A percentile compares a stretch with the other conserved stretches of the same genome.
phyloP scores from a whole-genome alignment of 2,888 invertebrate genomes.

The Chalcosyrphus nemorum region DNA sequence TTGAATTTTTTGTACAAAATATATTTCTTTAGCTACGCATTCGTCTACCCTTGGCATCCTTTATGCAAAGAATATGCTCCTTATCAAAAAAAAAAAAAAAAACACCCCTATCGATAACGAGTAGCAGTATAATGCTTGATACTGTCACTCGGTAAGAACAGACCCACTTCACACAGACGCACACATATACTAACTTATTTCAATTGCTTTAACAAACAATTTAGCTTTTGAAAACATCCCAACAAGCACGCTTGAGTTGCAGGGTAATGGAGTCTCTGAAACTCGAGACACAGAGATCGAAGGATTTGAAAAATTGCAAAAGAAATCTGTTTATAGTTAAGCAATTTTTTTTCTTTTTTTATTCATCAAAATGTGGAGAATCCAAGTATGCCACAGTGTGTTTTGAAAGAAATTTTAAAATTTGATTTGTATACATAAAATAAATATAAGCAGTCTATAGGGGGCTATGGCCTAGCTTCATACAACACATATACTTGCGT shows the following conservation, averaged over 20 bases:
- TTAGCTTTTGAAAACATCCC: conserved; percentile 11
- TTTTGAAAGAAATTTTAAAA: background rate
- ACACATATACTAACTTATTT: background rate
- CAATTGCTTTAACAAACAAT: conserved; percentile 30
- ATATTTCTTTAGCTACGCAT: background rate
- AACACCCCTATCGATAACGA: background rate
- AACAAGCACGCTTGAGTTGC: background rate
- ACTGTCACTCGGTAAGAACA: conserved; percentile 5
- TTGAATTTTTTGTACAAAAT: conserved; percentile 29
- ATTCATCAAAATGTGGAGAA: background rate
- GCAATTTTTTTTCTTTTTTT: too few relatives aligned
- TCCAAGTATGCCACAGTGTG: background rate
- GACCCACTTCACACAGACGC: background rate
- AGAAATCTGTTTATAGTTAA: background rate
- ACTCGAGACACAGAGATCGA: conserved; percentile 1
- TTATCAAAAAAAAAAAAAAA: too few relatives aligned
- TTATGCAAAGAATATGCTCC: background rate
- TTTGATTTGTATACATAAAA: too few relatives aligned
- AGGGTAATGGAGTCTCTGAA: conserved; percentile 13
- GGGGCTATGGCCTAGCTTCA: too few relatives aligned
- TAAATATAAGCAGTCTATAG: too few relatives aligned
- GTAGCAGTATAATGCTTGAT: background rate
- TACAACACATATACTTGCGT: too few relatives aligned
- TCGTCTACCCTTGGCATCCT: background rate
- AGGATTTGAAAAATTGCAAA: conserved; percentile 7